Base-by-base conservation (phyloP, 2,888 invertebrate genomes). In the Drosophila neotestacea region DNA sequence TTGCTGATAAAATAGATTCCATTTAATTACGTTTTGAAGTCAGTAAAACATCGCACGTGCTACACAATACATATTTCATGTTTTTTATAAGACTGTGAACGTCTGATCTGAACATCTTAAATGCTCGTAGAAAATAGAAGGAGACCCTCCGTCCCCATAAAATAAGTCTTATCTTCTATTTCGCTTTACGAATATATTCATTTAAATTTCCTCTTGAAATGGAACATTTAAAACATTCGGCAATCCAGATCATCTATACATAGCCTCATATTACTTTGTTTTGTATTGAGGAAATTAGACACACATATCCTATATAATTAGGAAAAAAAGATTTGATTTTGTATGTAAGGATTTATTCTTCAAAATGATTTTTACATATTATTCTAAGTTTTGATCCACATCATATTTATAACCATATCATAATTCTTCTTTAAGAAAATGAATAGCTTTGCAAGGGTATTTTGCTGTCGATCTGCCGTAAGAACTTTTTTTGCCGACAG, bases 61-160 rank as follows among this genome's bases (percentile, higher is more conserved):
- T 32, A 32, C 32, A 32, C 7, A 6, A 2, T 32, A 7, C 9
- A 1, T 6, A 9, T 32, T 5, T n/a, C 38, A 38, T 5, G 9
- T 10, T 22, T 16, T 6, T 42, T 10, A 30, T 4, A 32, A 32
- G 32, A 32, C 32, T 6, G 6, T 32, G 32, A 32, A 2, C 1
- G n/a, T 13, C 30, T 13, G 4, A 30, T 47, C 7, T 13, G 4
- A 9, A 28, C n/a, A 13, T 30, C 30, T 30, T 39, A 36, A 41
- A 65, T 38, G 58, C 46, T 66, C 55, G 44, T 50, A 67, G 47
- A 56, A 65, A 72, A 83, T 73, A 74, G 62, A 70, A 81, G 74
- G 81, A 83, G 72, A 64, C 65, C 64, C 85, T 81, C 85, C 85
- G 85, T 81, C 80, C 85, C 81, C 71, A 74, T 71, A 81, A 65